Evolutionary conservation across 2,888 invertebrate genomes (phyloP), one percentile per base, ranked within the genome.

Genomic region (Hylaea fasciaria): DNA sequence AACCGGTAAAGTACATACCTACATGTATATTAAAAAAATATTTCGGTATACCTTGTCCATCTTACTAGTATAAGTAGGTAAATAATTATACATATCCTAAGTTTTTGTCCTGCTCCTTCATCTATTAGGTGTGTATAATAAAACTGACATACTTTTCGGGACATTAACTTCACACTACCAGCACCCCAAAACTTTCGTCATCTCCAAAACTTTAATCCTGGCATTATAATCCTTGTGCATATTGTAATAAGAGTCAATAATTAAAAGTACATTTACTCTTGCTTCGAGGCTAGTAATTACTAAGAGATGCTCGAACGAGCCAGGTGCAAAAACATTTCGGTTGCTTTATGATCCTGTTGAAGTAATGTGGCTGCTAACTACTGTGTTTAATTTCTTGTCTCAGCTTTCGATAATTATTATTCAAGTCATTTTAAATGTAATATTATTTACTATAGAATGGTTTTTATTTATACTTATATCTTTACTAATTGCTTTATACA

Each of bases 271-370:
- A 68, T 75, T 74, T 68, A 65, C 56, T 57, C 63, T 51, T 57
- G 62, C 68, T 57, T 66, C 13, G 13, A 17, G 57, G 61, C 14
- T 57, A 50, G 70, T 74, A 75, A 74, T 77, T 76, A 71, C 71
- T 60, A 64, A 76, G 66, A 69, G 65, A 69, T 70, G 66, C 64
- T 71, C 61, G 64, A 72, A 70, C 70, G 73, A 70, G 70, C 64
- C 72, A 72, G 72, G 74, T 77, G 74, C 63, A 68, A 76, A 75
- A 72, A 70, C 67, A 71, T 75, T 74, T 71, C 46, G 68, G 69
- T 68, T 68, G 67, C 66, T 77, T 73, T 78, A 72, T 63, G 65
- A 70, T 66, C 65, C 63, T 66, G 53, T 57, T 51, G 52, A 62
- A 60, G 39, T 59, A 64, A 66, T 57, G 63, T 60, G 59, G 52